Conservation (phyloP, 2,113 vertebrate genomes). For the Nesospiza acunhae region DNA sequence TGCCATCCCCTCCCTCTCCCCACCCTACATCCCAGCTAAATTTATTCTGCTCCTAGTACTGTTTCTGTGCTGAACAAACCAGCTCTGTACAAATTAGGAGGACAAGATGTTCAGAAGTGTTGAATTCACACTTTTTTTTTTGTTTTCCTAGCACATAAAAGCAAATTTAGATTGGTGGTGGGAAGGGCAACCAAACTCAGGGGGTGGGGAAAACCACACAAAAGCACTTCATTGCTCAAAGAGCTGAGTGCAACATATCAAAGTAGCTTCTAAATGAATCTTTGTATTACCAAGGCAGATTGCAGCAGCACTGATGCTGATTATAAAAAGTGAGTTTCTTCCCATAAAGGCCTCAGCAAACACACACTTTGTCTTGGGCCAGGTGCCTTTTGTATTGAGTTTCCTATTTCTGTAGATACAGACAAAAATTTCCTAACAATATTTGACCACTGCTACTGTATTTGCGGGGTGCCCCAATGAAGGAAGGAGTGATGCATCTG, state of each 20-base stretch:
- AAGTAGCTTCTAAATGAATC: background rate
- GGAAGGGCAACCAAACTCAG: background rate
- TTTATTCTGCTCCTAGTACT: conserved; percentile 30
- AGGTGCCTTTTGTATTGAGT: background rate
- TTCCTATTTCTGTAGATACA: background rate
- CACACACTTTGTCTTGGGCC: rapidly evolving
- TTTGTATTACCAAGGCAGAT: background rate
- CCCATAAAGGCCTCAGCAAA: background rate
- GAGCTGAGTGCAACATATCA: background rate
- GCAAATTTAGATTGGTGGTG: conserved; percentile 27
- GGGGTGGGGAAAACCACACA: background rate
- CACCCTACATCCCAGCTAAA: background rate
- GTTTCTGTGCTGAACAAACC: conserved; percentile 23
- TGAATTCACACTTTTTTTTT: conserved; percentile 49
- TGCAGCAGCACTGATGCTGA: background rate
- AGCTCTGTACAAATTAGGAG: conserved; percentile 41
- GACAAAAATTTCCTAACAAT: background rate
- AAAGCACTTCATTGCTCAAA: background rate
- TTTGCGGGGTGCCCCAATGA: too few relatives aligned
- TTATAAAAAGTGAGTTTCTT: background rate
- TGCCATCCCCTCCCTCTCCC: background rate
- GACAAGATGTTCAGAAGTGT: conserved; percentile 67
- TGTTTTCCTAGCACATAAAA: conserved; percentile 51
- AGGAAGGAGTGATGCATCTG: too few relatives aligned
- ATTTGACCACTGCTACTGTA: background rate